phyloP scores from a whole-genome alignment of 2,113 vertebrate genomes.

The Heterochromis multidens region DNA sequence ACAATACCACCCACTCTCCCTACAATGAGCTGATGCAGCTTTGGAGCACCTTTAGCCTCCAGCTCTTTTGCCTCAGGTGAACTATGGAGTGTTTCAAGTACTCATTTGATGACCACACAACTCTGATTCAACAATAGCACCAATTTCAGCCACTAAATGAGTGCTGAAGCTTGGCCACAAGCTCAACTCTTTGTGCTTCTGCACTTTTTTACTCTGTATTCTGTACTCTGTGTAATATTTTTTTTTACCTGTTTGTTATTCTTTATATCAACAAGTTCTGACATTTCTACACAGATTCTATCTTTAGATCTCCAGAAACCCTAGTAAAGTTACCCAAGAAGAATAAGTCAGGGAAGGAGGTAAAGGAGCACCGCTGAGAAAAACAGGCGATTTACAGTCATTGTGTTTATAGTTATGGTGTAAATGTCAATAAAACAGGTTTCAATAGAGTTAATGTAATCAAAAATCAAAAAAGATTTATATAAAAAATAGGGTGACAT shows the following conservation, averaged over 20 bases:
- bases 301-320: background rate
- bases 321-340: background rate
- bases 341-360: background rate
- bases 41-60: conserved; percentile 38
- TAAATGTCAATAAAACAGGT: background rate
- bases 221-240: background rate
- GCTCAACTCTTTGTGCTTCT: background rate
- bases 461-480: background rate
- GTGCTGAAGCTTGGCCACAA: background rate
- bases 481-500: background rate
- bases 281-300: background rate
- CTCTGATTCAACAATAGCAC: background rate
- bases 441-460: background rate
- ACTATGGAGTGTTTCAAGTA: conserved; percentile 10
- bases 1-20: conserved; percentile 45
- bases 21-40: conserved; percentile 15
- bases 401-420: background rate
- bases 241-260: background rate
- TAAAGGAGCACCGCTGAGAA: background rate
- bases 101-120: background rate
- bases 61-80: conserved; percentile 34
- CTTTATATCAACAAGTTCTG: background rate
- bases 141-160: background rate
- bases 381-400: background rate
- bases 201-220: background rate